Base-by-base conservation (phyloP, 2,888 invertebrate genomes). In the Amiota mariae region DNA sequence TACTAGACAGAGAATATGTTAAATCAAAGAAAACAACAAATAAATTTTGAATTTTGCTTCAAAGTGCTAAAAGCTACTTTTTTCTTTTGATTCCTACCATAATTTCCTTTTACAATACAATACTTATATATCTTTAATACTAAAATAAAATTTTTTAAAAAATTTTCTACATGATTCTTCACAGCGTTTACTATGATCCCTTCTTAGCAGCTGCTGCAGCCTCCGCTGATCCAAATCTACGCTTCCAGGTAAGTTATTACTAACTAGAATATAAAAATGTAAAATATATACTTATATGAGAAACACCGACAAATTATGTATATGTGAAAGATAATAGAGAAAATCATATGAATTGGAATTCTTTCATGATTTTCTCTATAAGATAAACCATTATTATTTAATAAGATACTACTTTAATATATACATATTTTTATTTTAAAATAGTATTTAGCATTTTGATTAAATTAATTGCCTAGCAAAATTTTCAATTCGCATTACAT, bases 161-260 rank as follows among this genome's bases (percentile, higher is more conserved):
- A 15, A 77, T 75, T 73, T 68, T 68, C n/a, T 36, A 36, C 36
- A 36, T 75, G 66, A 76, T 70, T 47, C 56, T 76, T 79, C 79
- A 81, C 87, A 96, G 97, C 91, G 95, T 97, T 83, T 98, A 97
- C 93, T 98, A 97, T 92, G 97, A 98, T 93, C 97, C 97, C 87
- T 97, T 97, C 93, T 92, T 98, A 92, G 96, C 97, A 82, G 96
- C 96, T 82, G 96, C 96, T 80, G 94, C 94, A 85, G 95, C 95
- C 80, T 92, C 86, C 85, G 94, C 95, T 87, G 96, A 96, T 92
- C 95, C 95, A 81, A 95, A 95, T 92, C 96, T 96, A 92, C 95
- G 97, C 92, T 92, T 97, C 87, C 97, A 97, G 95, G 97, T 97
- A 92, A 93, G 92, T 83, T 61, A 24, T 83, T 61, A 24, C 36